A percentile compares a stretch with the other conserved stretches of the same genome.
Evolutionary conservation across 1,140 invertebrate genomes (phyloP).

Genomic region (Euwallacea similis): DNA sequence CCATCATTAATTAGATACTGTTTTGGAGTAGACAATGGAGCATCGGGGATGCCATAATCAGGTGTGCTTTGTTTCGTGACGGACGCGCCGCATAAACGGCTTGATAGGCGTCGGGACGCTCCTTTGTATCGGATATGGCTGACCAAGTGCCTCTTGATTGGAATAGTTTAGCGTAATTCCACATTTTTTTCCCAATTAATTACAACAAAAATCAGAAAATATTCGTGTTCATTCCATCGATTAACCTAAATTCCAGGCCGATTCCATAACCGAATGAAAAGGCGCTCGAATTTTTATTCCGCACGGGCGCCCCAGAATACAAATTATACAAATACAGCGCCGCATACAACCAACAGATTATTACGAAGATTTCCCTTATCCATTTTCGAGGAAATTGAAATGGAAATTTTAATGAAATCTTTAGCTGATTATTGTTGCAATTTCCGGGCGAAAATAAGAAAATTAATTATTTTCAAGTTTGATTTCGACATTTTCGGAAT

Average conservation of each 20-base stretch:
- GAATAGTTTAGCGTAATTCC: not conserved
- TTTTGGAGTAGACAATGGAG: slow-evolving; percentile 36
- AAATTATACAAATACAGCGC: slow-evolving; percentile 44
- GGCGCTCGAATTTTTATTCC: slow-evolving; percentile 42
- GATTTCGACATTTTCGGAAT: not conserved
- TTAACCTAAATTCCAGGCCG: slow-evolving; percentile 15
- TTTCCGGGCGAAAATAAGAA: slow-evolving; percentile 24
- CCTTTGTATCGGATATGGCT: slow-evolving; percentile 18
- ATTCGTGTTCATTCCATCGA: not conserved
- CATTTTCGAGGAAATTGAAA: slow-evolving; percentile 43
- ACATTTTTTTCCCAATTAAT: not conserved
- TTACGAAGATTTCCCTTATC: slow-evolving; percentile 44
- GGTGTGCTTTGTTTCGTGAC: slow-evolving; percentile 38
- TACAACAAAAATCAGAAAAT: not conserved
- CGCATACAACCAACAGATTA: slow-evolving; percentile 45
- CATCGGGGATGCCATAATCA: slow-evolving; percentile 36
- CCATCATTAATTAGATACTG: slow-evolving; percentile 39
- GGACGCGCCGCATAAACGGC: slow-evolving; percentile 27
- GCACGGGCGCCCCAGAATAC: slow-evolving; percentile 41
- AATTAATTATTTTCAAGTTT: slow-evolving; percentile 15
- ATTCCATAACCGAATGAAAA: slow-evolving; percentile 39
- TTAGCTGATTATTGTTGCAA: slow-evolving; percentile 41
- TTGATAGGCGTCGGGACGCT: slow-evolving; percentile 16
- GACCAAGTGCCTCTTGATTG: slow-evolving; percentile 12
- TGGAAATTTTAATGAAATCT: slow-evolving; percentile 46